A percentile compares a stretch with the other conserved stretches of the same genome.
phyloP scores from a whole-genome alignment of 2,797 vertebrate genomes.

The Centroberyx gerrardi region DNA sequence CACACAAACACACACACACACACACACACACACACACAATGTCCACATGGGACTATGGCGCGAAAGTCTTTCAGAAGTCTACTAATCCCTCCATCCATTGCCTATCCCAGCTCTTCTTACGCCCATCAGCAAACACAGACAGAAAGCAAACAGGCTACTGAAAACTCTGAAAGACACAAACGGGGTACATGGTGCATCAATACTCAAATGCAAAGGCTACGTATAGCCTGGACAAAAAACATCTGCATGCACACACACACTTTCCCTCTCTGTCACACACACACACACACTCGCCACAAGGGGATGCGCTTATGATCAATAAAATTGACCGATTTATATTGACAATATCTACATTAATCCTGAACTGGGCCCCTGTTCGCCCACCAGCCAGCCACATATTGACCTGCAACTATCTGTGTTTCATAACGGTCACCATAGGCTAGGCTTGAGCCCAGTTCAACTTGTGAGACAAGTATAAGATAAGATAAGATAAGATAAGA shows the following conservation, averaged over 20 bases:
- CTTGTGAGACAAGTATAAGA: neutral
- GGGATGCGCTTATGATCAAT: constrained; percentile 46
- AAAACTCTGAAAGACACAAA: constrained; percentile 31
- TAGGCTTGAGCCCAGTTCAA: neutral
- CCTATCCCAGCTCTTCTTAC: constrained; percentile 46
- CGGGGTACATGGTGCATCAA: constrained; percentile 10
- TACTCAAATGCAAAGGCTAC: neutral
- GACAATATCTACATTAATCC: constrained; percentile 33
- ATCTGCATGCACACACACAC: neutral
- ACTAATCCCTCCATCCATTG: constrained; percentile 70
- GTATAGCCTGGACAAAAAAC: neutral
- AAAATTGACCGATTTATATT: constrained; percentile 31
- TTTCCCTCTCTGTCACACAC: constrained; percentile 1
- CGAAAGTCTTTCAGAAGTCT: constrained; percentile 70
- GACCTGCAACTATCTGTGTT: constrained; percentile 12
- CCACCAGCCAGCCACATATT: constrained; percentile 13
- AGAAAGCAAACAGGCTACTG: constrained; percentile 30
- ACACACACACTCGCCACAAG: neutral
- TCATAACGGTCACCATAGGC: neutral
- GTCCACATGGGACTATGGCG: constrained; percentile 52
- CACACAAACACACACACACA: neutral
- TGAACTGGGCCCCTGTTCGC: constrained; percentile 4
- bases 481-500: too few relatives aligned
- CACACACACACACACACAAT: constrained; percentile 21
- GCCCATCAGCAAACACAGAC: constrained; percentile 39